These are phyloP conservation scores for Andrena fulva DNA, from an alignment of 2,888 invertebrate species.

Conservation along the genomic window DNA sequence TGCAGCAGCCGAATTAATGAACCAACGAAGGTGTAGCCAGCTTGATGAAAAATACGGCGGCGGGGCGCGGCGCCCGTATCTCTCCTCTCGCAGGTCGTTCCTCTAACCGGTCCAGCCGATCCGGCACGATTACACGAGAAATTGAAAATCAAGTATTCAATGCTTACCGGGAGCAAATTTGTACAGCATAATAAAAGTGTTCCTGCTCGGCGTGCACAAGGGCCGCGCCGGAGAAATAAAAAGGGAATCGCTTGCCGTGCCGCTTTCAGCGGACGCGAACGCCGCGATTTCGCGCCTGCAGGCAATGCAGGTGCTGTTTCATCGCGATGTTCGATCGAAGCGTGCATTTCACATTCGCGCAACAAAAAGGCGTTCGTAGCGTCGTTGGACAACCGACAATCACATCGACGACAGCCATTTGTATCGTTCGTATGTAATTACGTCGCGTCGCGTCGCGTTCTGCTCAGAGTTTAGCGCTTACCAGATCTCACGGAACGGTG, in stretches of 20 bases:
- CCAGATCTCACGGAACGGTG: conserved; percentile 3
- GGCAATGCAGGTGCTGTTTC: not conserved
- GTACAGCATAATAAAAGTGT: conserved; percentile 50
- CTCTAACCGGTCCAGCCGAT: not conserved
- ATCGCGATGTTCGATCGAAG: not conserved
- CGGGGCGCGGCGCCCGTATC: no score
- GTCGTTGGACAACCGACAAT: conserved; percentile 8
- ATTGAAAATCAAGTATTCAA: conserved; percentile 71
- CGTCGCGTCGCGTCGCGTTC: not conserved
- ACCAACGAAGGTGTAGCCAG: no score
- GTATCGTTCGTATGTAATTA: not conserved
- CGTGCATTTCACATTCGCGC: not conserved
- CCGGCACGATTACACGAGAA: conserved; percentile 52
- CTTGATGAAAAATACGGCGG: no score
- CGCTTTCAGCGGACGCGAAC: not conserved
- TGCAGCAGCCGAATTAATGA: no score
- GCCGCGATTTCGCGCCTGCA: not conserved
- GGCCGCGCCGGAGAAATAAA: not conserved
- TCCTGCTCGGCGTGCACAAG: not conserved
- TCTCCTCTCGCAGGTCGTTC: no score
- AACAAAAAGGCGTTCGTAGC: not conserved
- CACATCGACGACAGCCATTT: conserved; percentile 8
- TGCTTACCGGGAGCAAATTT: conserved; percentile 62
- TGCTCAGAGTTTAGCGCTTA: not conserved
- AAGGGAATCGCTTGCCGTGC: no score